Base-by-base conservation (phyloP, 2,797 vertebrate species). In the Borostomias antarcticus region DNA sequence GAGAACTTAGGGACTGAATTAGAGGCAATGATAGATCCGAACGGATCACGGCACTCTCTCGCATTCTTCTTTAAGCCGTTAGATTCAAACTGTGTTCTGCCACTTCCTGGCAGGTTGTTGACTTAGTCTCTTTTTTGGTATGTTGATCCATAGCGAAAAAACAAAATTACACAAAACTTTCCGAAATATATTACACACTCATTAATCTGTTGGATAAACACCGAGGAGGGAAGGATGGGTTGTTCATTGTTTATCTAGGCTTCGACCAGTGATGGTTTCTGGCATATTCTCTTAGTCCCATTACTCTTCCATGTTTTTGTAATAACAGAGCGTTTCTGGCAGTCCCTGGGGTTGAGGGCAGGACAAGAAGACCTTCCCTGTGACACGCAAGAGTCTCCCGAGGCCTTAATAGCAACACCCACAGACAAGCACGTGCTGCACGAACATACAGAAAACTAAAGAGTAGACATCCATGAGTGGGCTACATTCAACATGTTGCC, bases 281-380 rank as follows among this genome's bases (percentile, higher is more conserved):
- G 33, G 2, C 47, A 26, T 15, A 7, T 64, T 58, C 62, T 76
- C 26, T 47, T 58, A 23, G 62, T 72, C 43, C 74, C 71, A 59
- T 78, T 63, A 30, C 67, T 68, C 66, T 70, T 11, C 10, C 13
- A 5, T 77, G 62, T 43, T 35, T 64, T 58, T 64, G 43, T 63
- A 70, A 51, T 57, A 54, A 56, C 63, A 70, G 72, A 63, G 72
- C 69, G 2, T 68, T 70, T 77, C 68, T 70, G 67, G 69, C 58
- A 45, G 52, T 79, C 73, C 43, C 54, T 61, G 0, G 63, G 74
- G 75, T 78, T 73, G 75, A 78, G 67, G 69, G 70, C 37, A 79
- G 75, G 70, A 82, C 82, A 74, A 64, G 72, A 76, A 66, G 79
- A 82, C 82, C 74, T 83, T 86, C 79, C 69, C 25, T 13, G 71